Evolutionary conservation across 2,888 invertebrate species (phyloP), one percentile per base, ranked within the genome.

Genomic region (Campoplex nolae): DNA sequence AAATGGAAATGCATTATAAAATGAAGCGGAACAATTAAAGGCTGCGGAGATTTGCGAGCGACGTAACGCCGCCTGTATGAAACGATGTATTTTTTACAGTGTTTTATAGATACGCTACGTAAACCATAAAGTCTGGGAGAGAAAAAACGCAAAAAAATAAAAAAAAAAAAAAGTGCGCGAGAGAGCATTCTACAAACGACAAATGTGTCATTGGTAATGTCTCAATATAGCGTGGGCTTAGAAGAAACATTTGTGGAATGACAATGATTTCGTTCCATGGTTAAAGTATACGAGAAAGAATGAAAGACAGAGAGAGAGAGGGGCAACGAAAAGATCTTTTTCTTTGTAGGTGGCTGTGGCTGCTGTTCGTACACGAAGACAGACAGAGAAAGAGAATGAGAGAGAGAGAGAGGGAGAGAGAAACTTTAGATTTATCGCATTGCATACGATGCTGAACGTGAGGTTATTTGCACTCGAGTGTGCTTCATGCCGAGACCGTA

Each of bases 181-280:
- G 35, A 73, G 71, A 73, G 78, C 68, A 84, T 82, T 87, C 68
- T 75, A 67, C 83, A 65, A 84, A 81, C 79, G 78, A 83, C 78
- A 84, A 84, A 84, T 84, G 82, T 87, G 87, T 85, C 87, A 84
- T 80, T 80, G 79, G 85, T 87, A 83, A 87, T 87, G 87, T 74
- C 87, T 87, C 87, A 87, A 87, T 87, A 84, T 87, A 87, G 83
- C 84, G 83, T 87, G 78, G 85, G 87, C 78, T 83, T 76, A 73
- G 38, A 87, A 84, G 85, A 84, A 84, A 84, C 87, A 87, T 85
- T 83, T 67, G 79, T 18, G 87, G 87, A 87, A 87, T 87, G 84
- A 87, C 87, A 84, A 87, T 87, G 75, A 84, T 84, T 83, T 76
- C 56, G 85, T 42, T 85, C 35, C 73, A 78, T 32, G 76, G 62